A percentile compares a stretch with the other conserved stretches of the same genome.
Evolutionary conservation across 1,140 invertebrate species (phyloP).

Genomic region (Microplitis demolitor): DNA sequence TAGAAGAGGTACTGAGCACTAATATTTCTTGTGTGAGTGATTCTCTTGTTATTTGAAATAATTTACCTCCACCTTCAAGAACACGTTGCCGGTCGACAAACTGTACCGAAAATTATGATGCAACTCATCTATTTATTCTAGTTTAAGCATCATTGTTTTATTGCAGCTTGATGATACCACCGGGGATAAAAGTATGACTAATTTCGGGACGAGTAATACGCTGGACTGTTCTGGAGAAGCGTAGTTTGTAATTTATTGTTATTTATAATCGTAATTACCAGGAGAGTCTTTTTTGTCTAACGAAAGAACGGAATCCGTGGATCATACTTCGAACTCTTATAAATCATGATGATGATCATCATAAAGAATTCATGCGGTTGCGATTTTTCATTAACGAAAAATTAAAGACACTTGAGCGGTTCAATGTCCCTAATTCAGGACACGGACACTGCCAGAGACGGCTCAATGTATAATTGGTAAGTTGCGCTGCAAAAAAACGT

Average conservation of each 20-base stretch:
- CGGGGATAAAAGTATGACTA: constrained; percentile 53
- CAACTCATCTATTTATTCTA: background rate
- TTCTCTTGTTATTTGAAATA: constrained; percentile 23
- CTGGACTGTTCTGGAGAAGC: constrained; percentile 49
- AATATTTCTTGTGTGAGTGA: constrained; percentile 57
- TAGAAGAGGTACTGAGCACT: constrained; percentile 51
- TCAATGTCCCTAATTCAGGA: constrained; percentile 18
- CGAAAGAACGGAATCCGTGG: background rate
- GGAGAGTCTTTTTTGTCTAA: background rate
- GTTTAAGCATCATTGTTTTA: constrained; percentile 25
- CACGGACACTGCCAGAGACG: constrained; percentile 53
- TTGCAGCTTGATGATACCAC: constrained; percentile 53
- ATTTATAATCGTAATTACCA: background rate
- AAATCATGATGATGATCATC: background rate
- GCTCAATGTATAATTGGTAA: constrained; percentile 53
- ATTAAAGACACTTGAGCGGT: constrained; percentile 17
- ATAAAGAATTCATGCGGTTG: constrained; percentile 5
- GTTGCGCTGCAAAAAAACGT: constrained; percentile 42
- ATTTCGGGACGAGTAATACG: constrained; percentile 47
- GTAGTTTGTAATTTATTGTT: constrained; percentile 37
- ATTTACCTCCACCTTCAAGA: constrained; percentile 2
- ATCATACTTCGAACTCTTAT: background rate
- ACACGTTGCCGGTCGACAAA: constrained; percentile 4
- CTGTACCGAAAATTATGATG: no score
- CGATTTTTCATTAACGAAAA: background rate